Conservation (phyloP, 2,888 invertebrate species). For the Imbricaverruca yamaguchii region DNA sequence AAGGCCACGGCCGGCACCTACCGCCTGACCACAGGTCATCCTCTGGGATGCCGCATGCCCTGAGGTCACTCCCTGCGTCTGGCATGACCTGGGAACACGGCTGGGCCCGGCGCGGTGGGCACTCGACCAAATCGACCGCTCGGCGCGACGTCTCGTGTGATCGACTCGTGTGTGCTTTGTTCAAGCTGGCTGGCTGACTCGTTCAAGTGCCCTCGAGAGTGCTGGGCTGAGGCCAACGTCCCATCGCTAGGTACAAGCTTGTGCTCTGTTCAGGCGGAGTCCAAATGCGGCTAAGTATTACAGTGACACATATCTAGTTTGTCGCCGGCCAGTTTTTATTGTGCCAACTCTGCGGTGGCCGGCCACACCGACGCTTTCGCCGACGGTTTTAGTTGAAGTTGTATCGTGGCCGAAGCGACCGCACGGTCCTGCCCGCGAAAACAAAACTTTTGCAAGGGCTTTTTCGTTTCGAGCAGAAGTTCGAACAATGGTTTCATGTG, state of each 20-base stretch:
- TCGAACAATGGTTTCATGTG: background rate
- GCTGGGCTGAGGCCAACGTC: background rate
- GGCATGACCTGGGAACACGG: too few species aligned
- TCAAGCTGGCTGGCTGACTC: background rate
- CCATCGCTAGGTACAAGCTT: background rate
- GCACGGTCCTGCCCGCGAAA: too few species aligned
- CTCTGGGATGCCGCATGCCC: too few species aligned
- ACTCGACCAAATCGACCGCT: too few species aligned
- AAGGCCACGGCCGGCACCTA: too few species aligned
- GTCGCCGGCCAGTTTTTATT: background rate
- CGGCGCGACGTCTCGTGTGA: background rate
- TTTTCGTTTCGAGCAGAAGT: background rate
- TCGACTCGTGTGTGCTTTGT: conserved; percentile 1
- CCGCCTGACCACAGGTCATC: too few species aligned
- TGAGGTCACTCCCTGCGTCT: too few species aligned
- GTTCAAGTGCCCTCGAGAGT: background rate
- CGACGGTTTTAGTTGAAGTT: background rate
- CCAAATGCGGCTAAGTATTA: background rate
- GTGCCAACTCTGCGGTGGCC: background rate
- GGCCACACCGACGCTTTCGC: background rate
- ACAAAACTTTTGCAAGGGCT: too few species aligned
- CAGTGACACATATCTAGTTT: conserved; percentile 5
- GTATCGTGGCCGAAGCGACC: too few species aligned
- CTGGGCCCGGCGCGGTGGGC: too few species aligned
- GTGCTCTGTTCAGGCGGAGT: background rate